Percentiles rank a stretch among this genome's conserved stretches.
Evolutionary conservation across 2,797 vertebrate genomes (phyloP).

Genomic region (Mus minutoides): DNA sequence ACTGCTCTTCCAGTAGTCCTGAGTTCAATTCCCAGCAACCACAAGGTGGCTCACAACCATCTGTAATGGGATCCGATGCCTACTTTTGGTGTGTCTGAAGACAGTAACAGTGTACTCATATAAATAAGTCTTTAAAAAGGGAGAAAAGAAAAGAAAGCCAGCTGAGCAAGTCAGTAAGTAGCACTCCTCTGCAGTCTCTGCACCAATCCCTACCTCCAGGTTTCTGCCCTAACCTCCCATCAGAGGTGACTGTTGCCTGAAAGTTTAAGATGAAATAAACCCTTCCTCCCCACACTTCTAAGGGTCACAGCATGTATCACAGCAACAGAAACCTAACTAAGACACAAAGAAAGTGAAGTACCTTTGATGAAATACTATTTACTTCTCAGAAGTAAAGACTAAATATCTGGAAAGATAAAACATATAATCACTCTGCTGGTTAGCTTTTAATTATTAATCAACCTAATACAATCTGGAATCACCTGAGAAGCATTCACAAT

Average conservation of each 20-base stretch:
- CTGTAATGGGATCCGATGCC: too few species aligned
- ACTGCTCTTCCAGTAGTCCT: too few species aligned
- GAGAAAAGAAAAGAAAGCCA: not conserved
- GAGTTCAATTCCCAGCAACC: too few species aligned
- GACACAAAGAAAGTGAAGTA: not conserved
- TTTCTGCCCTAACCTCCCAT: not conserved
- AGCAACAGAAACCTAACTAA: not conserved
- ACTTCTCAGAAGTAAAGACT: not conserved
- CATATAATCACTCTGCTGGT: not conserved
- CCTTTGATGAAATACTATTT: constrained; percentile 8
- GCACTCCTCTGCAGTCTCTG: not conserved
- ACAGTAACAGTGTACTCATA: too few species aligned
- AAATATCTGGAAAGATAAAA: constrained; percentile 55
- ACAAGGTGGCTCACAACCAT: too few species aligned
- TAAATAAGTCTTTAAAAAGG: too few species aligned
- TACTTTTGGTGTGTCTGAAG: too few species aligned
- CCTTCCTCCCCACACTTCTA: not conserved
- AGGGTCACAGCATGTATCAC: not conserved
- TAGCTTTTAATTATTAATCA: not conserved
- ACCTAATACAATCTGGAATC: not conserved
- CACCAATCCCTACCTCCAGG: not conserved
- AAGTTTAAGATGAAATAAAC: not conserved
- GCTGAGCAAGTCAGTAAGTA: not conserved
- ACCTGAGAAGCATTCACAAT: not conserved
- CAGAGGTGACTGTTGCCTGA: not conserved